phyloP scores from a whole-genome alignment of 2,888 invertebrate species.

The Netelia melanura region DNA sequence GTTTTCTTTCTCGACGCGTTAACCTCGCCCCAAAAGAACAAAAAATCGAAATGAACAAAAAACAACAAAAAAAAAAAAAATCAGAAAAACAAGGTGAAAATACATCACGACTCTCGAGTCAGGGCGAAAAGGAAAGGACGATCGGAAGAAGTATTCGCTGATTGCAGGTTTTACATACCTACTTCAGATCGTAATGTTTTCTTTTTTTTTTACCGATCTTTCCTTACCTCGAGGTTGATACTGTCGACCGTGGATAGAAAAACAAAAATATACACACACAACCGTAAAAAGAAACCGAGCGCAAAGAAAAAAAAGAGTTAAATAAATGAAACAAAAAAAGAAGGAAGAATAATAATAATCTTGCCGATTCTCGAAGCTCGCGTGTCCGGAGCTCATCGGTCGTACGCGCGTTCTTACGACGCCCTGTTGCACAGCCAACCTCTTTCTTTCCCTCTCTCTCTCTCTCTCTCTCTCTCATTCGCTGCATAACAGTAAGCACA shows the following conservation, averaged over 20 bases:
- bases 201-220: background rate
- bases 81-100: no score
- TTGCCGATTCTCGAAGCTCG: slow-evolving; percentile 51
- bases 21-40: no score
- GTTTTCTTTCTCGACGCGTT: no score
- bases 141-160: background rate
- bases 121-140: background rate
- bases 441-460: background rate
- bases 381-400: slow-evolving; percentile 65
- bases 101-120: background rate
- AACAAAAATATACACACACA: background rate
- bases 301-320: background rate
- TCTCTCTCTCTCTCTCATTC: background rate
- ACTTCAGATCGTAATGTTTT: slow-evolving; percentile 11
- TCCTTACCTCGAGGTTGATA: background rate
- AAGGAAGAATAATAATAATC: slow-evolving; percentile 28
- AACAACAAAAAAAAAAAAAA: no score
- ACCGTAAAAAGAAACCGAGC: background rate
- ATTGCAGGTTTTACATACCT: slow-evolving; percentile 18
- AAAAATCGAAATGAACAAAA: no score
- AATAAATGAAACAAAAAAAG: slow-evolving; percentile 1
- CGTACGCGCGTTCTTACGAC: slow-evolving; percentile 30
- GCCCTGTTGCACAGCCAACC: background rate
- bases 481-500: background rate
- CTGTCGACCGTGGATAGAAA: background rate